Evolutionary conservation across 2,888 invertebrate genomes (phyloP).

Genomic region (Fabriciana adippe): DNA sequence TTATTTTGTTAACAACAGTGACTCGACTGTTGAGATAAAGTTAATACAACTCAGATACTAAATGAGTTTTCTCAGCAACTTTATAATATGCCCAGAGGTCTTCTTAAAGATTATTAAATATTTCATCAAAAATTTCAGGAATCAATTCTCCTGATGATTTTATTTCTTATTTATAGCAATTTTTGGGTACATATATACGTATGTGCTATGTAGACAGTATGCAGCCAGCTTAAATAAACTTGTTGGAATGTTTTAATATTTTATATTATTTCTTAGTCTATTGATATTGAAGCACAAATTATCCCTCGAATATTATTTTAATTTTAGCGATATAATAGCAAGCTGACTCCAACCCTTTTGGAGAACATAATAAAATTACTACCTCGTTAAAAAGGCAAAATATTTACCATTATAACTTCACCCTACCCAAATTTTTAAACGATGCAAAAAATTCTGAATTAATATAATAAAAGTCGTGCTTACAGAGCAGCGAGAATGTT

Average conservation of each 20-base stretch:
- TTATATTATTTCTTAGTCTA: too few relatives aligned
- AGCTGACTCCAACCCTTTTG: slow-evolving; percentile 12
- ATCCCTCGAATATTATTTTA: neutral
- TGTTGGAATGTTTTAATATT: too few relatives aligned
- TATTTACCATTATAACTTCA: slow-evolving; percentile 19
- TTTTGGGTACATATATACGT: too few relatives aligned
- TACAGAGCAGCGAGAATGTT: slow-evolving; percentile 7
- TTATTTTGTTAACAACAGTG: slow-evolving; percentile 13
- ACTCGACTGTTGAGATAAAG: slow-evolving; percentile 5
- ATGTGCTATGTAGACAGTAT: too few relatives aligned
- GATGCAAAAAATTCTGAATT: slow-evolving; percentile 10
- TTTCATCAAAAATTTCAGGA: too few relatives aligned
- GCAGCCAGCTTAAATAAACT: too few relatives aligned
- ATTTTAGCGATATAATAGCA: neutral
- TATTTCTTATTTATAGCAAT: too few relatives aligned
- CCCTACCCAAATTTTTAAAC: slow-evolving; percentile 10
- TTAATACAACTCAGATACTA: neutral
- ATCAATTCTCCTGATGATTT: too few relatives aligned
- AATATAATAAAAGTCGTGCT: slow-evolving; percentile 12
- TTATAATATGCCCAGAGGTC: neutral
- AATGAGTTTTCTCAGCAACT: slow-evolving; percentile 7
- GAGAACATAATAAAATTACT: slow-evolving; percentile 11
- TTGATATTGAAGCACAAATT: too few relatives aligned
- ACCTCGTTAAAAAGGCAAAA: slow-evolving; percentile 18
- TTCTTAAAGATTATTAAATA: too few relatives aligned